Conservation (phyloP, 2,797 vertebrate species). For the Betta splendens region DNA sequence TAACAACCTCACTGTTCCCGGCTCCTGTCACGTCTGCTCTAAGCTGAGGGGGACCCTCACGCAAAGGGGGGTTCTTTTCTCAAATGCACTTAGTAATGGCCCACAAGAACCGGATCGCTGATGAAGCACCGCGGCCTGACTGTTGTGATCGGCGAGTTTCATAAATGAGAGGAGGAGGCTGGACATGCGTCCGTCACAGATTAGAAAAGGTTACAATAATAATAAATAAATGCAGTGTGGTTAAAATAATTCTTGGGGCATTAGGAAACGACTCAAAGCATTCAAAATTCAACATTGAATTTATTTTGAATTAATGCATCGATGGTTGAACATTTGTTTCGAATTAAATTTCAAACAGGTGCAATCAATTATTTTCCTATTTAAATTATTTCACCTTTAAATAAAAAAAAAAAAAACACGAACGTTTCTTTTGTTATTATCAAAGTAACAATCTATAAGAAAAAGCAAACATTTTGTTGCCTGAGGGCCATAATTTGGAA, state of each 20-base stretch:
- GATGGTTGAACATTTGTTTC: neutral
- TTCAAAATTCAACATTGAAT: neutral
- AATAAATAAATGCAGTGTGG: no score
- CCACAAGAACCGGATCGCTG: slow-evolving; percentile 68
- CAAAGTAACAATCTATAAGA: slow-evolving; percentile 13
- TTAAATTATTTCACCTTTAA: slow-evolving; percentile 2
- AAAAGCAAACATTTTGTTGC: slow-evolving; percentile 18
- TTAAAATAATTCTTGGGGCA: no score
- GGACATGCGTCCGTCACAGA: slow-evolving; percentile 13
- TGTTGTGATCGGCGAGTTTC: slow-evolving; percentile 40
- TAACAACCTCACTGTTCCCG: slow-evolving; percentile 20
- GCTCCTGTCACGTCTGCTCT: slow-evolving; percentile 17
- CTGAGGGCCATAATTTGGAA: slow-evolving; percentile 23
- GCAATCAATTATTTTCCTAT: neutral
- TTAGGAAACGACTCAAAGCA: neutral
- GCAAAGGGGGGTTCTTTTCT: slow-evolving; percentile 57
- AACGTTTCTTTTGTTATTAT: neutral
- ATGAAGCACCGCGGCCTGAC: slow-evolving; percentile 49
- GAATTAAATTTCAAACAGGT: neutral
- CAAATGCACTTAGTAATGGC: slow-evolving; percentile 75
- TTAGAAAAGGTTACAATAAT: neutral
- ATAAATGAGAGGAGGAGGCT: slow-evolving; percentile 20
- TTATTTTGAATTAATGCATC: neutral
- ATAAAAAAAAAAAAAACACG: neutral
- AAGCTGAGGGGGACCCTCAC: slow-evolving; percentile 32